These are phyloP conservation scores for Paelopatides confundens DNA, from an alignment of 53 echinoderm and acorn worm genomes.

Conservation along the genomic window DNA sequence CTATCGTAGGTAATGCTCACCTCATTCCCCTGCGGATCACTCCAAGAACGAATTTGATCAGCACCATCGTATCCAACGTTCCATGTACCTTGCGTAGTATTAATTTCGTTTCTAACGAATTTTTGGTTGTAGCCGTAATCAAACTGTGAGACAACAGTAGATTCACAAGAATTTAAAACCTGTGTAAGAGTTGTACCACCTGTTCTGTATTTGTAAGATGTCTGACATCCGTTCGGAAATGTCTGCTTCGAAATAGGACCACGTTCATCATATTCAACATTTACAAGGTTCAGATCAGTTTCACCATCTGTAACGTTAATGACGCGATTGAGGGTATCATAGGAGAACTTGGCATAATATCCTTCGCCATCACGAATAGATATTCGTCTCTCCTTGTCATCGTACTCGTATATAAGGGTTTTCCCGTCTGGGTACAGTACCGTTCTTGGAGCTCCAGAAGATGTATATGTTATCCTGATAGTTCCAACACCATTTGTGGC, in stretches of 20 bases:
- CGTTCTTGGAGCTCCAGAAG: conserved; percentile 28
- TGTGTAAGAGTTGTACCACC: neutral
- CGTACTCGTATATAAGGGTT: conserved; percentile 54
- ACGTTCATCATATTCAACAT: conserved; percentile 39
- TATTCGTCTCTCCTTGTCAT: conserved; percentile 24
- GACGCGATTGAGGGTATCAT: conserved; percentile 37
- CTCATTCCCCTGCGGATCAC: conserved; percentile 51
- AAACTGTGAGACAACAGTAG: neutral
- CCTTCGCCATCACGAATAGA: conserved; percentile 47
- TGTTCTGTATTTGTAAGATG: conserved; percentile 27
- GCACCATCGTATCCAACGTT: conserved; percentile 54
- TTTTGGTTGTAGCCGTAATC: conserved; percentile 46
- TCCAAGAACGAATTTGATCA: conserved; percentile 56
- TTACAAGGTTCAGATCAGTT: neutral
- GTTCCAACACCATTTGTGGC: conserved; percentile 63
- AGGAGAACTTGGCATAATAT: conserved; percentile 39
- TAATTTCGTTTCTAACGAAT: conserved; percentile 21
- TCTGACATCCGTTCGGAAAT: conserved; percentile 51
- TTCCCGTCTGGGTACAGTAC: conserved; percentile 57
- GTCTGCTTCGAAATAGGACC: conserved; percentile 26
- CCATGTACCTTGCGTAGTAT: conserved; percentile 52
- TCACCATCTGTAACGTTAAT: conserved; percentile 23
- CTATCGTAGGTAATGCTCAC: conserved; percentile 40
- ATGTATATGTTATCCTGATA: conserved; percentile 48
- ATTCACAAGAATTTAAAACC: conserved; percentile 7